Base-by-base conservation (phyloP, 1,140 invertebrate genomes). In the Anoplolepis gracilipes region DNA sequence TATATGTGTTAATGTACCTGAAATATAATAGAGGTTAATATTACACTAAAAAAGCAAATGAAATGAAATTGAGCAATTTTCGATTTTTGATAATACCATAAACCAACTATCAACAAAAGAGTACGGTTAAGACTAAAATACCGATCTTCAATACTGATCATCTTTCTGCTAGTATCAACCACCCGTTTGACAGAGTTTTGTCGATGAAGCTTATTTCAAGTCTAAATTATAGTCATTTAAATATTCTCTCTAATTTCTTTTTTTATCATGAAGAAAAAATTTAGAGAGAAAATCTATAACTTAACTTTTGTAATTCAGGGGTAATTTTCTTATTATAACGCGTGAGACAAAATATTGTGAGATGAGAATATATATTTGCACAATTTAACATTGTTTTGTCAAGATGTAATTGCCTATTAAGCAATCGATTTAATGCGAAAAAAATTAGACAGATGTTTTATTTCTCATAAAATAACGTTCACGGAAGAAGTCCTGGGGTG, bases 41-140 rank as follows among this genome's bases (percentile, higher is more conserved):
- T 1, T 2, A 62, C 46, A 19, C 36, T 61, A 16, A 46, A 49
- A 10, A 39, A 64, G 13, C 11, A 46, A 7, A 49, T 33, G 2
- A 49, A 8, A n/a, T 77, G 39, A 11, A 77, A 5, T 22, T 7
- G 19, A 46, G 3, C 11, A n/a, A 64, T 13, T 33, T 25, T 77
- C 2, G 75, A 64, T 64, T 64, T 42, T 30, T 77, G 2, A 19
- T 55, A 77, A 16, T 57, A 59, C 75, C 75, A 77, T 19, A 77
- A 42, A 16, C 75, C 75, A 46, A 77, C 1, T 49, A 13, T 0
- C 0, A 33, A 10, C 39, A 77, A 64, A 0, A 77, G 59, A 77
- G 10, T 8, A 33, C 59, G 39, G 33, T 77, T 77, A 1, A 77
- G 10, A 16, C n/a, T 46, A 13, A 64, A 64, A 28, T 77, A 46